phyloP scores from a whole-genome alignment of 2,113 vertebrate species.

The Haliaeetus leucogaster region DNA sequence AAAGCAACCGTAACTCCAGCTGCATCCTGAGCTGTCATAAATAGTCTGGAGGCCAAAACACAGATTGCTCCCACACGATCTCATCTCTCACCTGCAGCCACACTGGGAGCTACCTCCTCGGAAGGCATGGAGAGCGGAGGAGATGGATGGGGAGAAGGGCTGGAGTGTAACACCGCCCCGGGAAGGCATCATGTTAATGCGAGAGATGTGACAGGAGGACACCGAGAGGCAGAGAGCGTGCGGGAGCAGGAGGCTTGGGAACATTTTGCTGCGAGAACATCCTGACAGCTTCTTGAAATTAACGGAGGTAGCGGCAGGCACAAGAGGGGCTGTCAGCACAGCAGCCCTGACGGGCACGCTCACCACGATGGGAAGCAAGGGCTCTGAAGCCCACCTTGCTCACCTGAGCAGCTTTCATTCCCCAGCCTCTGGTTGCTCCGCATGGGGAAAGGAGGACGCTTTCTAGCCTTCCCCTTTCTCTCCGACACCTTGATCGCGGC shows the following conservation, averaged over 20 bases:
- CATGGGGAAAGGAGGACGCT: neutral
- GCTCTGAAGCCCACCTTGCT: neutral
- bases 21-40: neutral
- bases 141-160: constrained; percentile 42
- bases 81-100: constrained; percentile 41
- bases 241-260: neutral
- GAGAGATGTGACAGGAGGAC: constrained; percentile 43
- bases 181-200: constrained; percentile 2
- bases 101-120: neutral
- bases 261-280: constrained; percentile 32
- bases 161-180: neutral
- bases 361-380: neutral
- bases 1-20: neutral
- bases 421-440: neutral
- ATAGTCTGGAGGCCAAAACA: constrained; percentile 20
- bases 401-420: neutral
- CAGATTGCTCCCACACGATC: neutral
- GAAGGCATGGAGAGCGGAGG: neutral
- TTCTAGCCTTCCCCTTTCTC: neutral
- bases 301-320: neutral
- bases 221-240: neutral
- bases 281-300: constrained; percentile 35
- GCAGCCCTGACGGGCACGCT: neutral
- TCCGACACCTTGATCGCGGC: neutral
- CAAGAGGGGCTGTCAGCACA: neutral